Percentiles rank a stretch among this genome's conserved stretches.
These are phyloP conservation scores for Chlorodrepanis virens DNA, from an alignment of 2,113 vertebrate genomes.

Conservation along the genomic window DNA sequence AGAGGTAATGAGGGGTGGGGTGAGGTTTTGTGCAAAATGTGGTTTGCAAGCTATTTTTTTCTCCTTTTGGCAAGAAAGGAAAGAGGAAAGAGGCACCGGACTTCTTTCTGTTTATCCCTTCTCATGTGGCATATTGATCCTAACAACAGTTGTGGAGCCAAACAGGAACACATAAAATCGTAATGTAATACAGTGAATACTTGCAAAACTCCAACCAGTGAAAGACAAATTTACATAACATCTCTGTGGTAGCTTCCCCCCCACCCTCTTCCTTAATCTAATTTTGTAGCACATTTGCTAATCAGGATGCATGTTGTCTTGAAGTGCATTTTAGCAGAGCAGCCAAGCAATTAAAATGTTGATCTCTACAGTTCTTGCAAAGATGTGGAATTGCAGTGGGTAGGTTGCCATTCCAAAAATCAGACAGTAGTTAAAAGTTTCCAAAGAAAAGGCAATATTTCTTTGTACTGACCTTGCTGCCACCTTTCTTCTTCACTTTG, in stretches of 20 bases:
- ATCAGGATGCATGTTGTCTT: background rate
- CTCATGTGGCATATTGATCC: background rate
- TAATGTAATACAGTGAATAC: constrained; percentile 1
- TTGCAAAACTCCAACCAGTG: constrained; percentile 50
- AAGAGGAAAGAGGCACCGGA: background rate
- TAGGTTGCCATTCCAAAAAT: constrained; percentile 48
- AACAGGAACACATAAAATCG: background rate
- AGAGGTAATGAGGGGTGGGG: constrained; percentile 57
- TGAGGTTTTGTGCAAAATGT: background rate
- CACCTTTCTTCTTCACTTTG: constrained; percentile 77
- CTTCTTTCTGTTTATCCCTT: constrained; percentile 21
- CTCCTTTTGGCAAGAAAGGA: background rate
- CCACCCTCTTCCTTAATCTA: background rate
- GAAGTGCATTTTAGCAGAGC: constrained; percentile 30
- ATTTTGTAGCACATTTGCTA: constrained; percentile 5
- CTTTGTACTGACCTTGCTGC: constrained; percentile 79
- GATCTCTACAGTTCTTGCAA: constrained; percentile 17
- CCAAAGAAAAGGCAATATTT: constrained; percentile 77
- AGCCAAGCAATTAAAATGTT: constrained; percentile 57
- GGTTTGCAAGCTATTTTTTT: background rate
- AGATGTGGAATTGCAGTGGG: background rate
- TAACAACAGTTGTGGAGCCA: background rate
- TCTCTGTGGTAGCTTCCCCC: background rate
- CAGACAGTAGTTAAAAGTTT: constrained; percentile 54
- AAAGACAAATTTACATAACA: background rate